Base-by-base conservation (phyloP, 1,140 invertebrate genomes). In the Drosophila parabipectinata region DNA sequence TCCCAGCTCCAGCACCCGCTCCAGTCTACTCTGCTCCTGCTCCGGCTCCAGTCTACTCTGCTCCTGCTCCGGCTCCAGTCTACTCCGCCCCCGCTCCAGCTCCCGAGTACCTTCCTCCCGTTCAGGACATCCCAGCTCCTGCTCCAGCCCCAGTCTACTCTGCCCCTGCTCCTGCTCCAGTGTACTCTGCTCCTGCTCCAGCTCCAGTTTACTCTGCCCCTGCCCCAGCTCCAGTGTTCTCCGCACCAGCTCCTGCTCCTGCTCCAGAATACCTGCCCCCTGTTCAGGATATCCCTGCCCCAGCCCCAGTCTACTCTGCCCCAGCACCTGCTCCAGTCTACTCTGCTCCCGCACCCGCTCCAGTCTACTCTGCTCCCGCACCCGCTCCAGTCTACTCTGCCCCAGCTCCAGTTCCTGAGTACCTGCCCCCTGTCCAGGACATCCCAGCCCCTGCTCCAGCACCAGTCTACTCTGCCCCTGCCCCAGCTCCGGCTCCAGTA, bases 61-160 rank as follows among this genome's bases (percentile, higher is more conserved):
- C 75, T 8, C 76, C 77, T 0, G 75, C 77, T 1, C 77, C 77
- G 0, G 48, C 55, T 26, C 44, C 76, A 9, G 53, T 63, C 7
- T 45, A 66, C 60, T 62, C 76, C 0, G 72, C 74, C 0, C 74
- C 74, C 3, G 74, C 75, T 0, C 76, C 77, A 0, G 67, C 60
- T 47, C 72, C 76, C 5, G 73, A 81, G 62, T 82, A 82, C 18
- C 72, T 77, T 57, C 79, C 67, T 7, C 77, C 79, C 37, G 72
- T 69, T 12, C 79, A 81, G 30, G 77, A 81, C 14, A 62, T 82
- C 45, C 51, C 77, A 5, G 78, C 55, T 3, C 77, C 76, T 0
- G 68, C 57, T 45, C 62, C 76, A 32, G 63, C 57, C 39, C 62
- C 76, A 32, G 56, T 55, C 9, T 54, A 80, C 9, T 45, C 67